Evolutionary conservation across 2,888 invertebrate genomes (phyloP), one percentile per base, ranked within the genome.

Genomic region (Athrips mouffetella): DNA sequence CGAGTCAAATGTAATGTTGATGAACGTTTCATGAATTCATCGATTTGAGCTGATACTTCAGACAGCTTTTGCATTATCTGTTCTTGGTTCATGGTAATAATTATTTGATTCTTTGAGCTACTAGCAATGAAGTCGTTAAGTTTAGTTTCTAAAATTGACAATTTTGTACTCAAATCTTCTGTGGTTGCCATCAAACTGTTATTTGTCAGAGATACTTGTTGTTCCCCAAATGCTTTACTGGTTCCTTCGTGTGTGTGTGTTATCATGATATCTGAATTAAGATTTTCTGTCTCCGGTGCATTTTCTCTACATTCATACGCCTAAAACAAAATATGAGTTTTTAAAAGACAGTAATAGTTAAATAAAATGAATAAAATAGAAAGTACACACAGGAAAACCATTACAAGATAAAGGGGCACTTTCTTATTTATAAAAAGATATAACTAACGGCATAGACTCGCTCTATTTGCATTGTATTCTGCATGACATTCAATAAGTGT

Each of bases 51-150:
- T 33, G 41, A 31, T 42, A 21, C 42, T 21, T 48, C 15, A 41
- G 48, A n/a, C 20, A 41, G 33, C 33, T 30, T 48, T 48, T 42
- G 42, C 48, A 48, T 42, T 41, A 48, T 48, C 41, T 21, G 30
- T 25, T 42, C 41, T 42, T 48, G 48, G 48, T 48, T 48, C n/a
- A 42, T 13, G 15, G 41, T 42, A 21, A 48, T 41, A 25, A 48
- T 48, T 42, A 42, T 33, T 48, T 48, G 48, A 48, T 48, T 35
- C 35, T 47, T 40, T 47, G 47, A 40, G 29, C n/a, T 47, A 40
- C 20, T 47, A 39, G 47, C 47, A 47, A 47, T 47, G 47, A 20
- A 40, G 27, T 47, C 27, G 21, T 47, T 40, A 40, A 47, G 40
- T 35, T 47, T 47, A 18, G 40, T 27, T 47, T 47, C 47, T 27